phyloP scores from a whole-genome alignment of 35 echinoderm and acorn worm genomes.

The Ptychodera flava region DNA sequence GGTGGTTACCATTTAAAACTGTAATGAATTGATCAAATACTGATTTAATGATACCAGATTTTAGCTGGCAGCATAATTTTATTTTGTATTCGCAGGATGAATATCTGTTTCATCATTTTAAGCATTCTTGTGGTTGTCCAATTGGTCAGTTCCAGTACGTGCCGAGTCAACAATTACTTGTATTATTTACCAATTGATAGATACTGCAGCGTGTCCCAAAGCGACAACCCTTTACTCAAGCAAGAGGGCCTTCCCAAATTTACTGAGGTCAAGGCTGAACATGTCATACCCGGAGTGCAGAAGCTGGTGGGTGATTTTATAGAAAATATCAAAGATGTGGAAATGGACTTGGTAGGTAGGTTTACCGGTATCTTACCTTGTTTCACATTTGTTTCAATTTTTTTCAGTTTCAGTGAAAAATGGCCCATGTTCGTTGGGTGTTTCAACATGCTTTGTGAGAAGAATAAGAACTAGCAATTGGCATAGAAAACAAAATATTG shows the following conservation, averaged over 20 bases:
- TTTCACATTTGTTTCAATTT: not conserved
- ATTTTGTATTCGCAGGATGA: not conserved
- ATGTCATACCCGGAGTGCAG: slow-evolving; percentile 41
- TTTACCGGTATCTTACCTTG: not conserved
- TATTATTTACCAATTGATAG: slow-evolving; percentile 2
- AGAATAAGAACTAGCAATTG: too few relatives aligned
- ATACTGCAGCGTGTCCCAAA: not conserved
- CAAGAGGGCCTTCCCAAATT: slow-evolving; percentile 43
- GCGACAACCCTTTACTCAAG: slow-evolving; percentile 1
- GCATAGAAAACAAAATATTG: too few relatives aligned
- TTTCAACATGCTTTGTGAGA: too few relatives aligned
- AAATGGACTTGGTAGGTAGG: slow-evolving; percentile 25
- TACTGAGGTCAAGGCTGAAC: slow-evolving; percentile 25
- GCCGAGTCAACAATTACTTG: not conserved
- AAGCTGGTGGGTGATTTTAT: slow-evolving; percentile 21
- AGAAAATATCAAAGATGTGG: slow-evolving; percentile 24
- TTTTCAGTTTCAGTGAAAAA: not conserved
- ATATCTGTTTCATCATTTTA: not conserved
- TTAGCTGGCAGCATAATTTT: not conserved
- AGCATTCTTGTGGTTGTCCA: not conserved
- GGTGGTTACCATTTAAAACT: too few relatives aligned
- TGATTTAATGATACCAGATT: too few relatives aligned
- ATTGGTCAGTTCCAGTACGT: not conserved
- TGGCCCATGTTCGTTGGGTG: not conserved
- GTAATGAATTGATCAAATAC: too few relatives aligned